Evolutionary conservation across 2,888 invertebrate species (phyloP).

Genomic region (Rhagonycha lutea): DNA sequence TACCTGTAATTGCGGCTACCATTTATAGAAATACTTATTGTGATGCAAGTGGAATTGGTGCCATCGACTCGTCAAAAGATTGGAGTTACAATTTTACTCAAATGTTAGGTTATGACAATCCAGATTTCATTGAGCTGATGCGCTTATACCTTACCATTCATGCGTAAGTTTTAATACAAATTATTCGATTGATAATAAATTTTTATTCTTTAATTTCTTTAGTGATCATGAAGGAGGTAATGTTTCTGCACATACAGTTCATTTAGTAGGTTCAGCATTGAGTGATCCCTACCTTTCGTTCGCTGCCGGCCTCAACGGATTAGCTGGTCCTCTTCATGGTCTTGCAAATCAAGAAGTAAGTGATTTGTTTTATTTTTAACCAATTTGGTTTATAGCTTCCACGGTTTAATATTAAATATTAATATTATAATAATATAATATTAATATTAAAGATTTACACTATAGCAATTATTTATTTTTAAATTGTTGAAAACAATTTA

Average conservation of each 20-base stretch:
- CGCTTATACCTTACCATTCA: constrained; percentile 92
- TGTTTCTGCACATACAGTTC: constrained; percentile 93
- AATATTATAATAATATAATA: too few relatives aligned
- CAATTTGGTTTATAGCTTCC: not conserved
- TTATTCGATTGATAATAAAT: not conserved
- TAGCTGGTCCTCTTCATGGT: constrained; percentile 95
- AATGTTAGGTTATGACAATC: constrained; percentile 89
- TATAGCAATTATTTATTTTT: too few relatives aligned
- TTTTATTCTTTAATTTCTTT: constrained; percentile 34
- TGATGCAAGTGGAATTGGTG: constrained; percentile 84
- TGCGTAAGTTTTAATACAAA: constrained; percentile 55
- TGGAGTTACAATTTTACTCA: constrained; percentile 91
- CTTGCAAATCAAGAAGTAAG: constrained; percentile 88
- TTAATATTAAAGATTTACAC: too few relatives aligned
- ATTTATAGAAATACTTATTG: constrained; percentile 89
- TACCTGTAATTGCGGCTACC: constrained; percentile 91
- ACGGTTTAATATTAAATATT: too few relatives aligned
- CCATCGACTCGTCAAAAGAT: constrained; percentile 87
- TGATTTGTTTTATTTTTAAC: not conserved
- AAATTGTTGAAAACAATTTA: too few relatives aligned
- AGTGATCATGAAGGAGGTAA: constrained; percentile 97
- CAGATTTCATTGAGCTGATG: constrained; percentile 87
- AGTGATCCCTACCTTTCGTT: constrained; percentile 94
- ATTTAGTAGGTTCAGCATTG: constrained; percentile 91
- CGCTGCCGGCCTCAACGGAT: constrained; percentile 90